phyloP scores from a whole-genome alignment of 2,888 invertebrate genomes.

The Heliconius cydno region DNA sequence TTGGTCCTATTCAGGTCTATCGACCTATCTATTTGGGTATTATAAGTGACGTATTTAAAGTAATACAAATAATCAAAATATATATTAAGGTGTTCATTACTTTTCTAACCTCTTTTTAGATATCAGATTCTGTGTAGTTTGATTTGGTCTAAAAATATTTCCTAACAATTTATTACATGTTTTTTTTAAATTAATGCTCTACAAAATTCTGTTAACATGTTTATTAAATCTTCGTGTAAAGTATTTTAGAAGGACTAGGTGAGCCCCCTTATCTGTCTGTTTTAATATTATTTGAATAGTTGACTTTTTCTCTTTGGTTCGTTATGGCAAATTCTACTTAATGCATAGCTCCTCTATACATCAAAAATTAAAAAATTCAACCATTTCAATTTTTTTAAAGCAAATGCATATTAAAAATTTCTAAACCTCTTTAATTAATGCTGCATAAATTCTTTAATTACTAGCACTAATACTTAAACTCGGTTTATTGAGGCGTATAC shows the following conservation, averaged over 20 bases:
- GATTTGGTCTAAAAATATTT: not conserved
- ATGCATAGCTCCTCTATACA: not conserved
- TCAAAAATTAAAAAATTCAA: not conserved
- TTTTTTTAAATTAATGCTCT: too few species aligned
- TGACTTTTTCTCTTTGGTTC: not conserved
- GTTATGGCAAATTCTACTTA: not conserved
- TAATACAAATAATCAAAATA: too few species aligned
- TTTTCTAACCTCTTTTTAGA: not conserved
- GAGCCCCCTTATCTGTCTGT: too few species aligned
- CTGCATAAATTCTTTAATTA: constrained; percentile 19
- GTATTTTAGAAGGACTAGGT: too few species aligned
- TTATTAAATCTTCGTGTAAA: too few species aligned
- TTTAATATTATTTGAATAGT: too few species aligned
- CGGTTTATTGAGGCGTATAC: constrained; percentile 29
- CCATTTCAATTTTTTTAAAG: not conserved
- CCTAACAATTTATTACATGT: not conserved
- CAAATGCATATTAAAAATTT: not conserved
- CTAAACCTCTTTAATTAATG: constrained; percentile 1
- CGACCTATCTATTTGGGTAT: too few species aligned
- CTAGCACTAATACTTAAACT: constrained; percentile 13
- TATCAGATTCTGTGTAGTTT: not conserved
- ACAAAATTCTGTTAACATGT: too few species aligned
- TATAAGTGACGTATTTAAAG: too few species aligned
- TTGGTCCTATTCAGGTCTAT: too few species aligned
- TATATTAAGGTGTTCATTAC: too few species aligned